Conservation (phyloP, 2,113 vertebrate genomes). For the Pygathrix nemaeus region DNA sequence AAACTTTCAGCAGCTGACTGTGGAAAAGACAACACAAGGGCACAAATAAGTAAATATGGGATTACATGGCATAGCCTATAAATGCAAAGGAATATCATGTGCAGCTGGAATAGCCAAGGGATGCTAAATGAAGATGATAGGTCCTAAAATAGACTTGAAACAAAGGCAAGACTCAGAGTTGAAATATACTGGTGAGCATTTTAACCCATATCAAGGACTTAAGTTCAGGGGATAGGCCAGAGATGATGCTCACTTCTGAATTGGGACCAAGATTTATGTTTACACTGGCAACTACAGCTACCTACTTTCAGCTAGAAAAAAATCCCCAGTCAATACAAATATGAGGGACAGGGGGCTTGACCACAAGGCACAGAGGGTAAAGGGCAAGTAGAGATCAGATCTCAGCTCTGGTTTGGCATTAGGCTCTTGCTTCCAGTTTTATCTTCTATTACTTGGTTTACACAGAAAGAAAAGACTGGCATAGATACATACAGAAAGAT, state of each 20-base stretch:
- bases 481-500: neutral
- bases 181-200: neutral
- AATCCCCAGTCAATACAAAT: neutral
- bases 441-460: neutral
- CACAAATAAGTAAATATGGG: neutral
- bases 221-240: neutral
- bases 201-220: slow-evolving; percentile 1
- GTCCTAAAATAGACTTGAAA: neutral
- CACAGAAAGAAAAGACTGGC: neutral
- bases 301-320: neutral
- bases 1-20: slow-evolving; percentile 24
- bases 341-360: neutral
- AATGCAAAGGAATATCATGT: neutral
- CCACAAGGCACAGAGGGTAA: neutral
- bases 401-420: neutral
- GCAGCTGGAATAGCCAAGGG: neutral
- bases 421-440: neutral
- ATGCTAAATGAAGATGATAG: neutral
- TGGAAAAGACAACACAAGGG: slow-evolving; percentile 1
- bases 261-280: neutral
- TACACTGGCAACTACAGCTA: neutral
- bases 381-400: neutral
- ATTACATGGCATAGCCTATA: neutral
- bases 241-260: neutral
- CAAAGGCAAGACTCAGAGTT: neutral